These are phyloP conservation scores for Agrilus cyanescens DNA, from an alignment of 2,888 invertebrate genomes.

Conservation along the genomic window DNA sequence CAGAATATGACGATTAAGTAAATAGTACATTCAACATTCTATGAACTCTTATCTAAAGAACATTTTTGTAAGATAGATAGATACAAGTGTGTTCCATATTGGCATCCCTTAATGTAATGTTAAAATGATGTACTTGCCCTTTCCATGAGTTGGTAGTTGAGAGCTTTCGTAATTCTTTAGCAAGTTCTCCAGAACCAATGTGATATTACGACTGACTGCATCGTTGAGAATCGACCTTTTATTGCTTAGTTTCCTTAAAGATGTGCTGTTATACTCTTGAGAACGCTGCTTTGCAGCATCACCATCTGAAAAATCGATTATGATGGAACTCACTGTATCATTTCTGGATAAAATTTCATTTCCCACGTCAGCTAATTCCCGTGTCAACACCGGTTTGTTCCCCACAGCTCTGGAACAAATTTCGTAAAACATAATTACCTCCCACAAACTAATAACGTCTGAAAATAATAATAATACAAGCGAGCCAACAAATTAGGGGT, in stretches of 20 bases:
- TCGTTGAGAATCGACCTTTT: slow-evolving; percentile 48
- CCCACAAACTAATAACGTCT: no score
- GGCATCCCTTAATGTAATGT: no score
- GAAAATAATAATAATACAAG: no score
- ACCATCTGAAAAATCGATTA: slow-evolving; percentile 20
- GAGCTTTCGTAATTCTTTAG: slow-evolving; percentile 85
- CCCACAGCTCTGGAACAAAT: slow-evolving; percentile 4
- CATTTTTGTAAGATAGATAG: no score
- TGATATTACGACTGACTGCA: slow-evolving; percentile 72
- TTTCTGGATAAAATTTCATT: slow-evolving; percentile 17
- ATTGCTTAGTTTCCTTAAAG: slow-evolving; percentile 4
- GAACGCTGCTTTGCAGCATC: background rate
- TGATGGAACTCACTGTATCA: slow-evolving; percentile 18
- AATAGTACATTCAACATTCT: no score
- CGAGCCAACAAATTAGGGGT: no score
- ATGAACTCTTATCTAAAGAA: no score
- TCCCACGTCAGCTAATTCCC: slow-evolving; percentile 17
- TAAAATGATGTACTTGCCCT: slow-evolving; percentile 44
- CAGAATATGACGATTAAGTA: no score
- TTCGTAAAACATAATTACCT: background rate
- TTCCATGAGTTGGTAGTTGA: slow-evolving; percentile 77
- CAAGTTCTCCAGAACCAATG: slow-evolving; percentile 72
- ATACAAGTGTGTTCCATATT: no score
- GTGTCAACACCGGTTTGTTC: background rate
- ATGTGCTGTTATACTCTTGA: slow-evolving; percentile 1